A percentile compares a stretch with the other conserved stretches of the same genome.
phyloP scores from a whole-genome alignment of 2,888 invertebrate species.

The Agrenia bidenticulata region DNA sequence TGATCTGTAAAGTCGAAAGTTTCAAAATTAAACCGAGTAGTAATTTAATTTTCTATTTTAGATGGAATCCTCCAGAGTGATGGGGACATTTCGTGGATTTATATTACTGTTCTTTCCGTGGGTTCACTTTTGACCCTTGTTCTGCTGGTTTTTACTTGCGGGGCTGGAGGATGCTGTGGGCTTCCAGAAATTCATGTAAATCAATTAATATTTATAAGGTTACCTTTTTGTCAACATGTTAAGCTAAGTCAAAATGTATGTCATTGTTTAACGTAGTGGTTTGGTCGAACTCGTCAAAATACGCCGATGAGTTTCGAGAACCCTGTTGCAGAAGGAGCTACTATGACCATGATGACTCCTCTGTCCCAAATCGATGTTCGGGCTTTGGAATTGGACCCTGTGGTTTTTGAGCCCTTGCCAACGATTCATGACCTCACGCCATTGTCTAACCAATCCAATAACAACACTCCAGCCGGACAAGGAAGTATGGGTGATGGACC shows the following conservation, averaged over 20 bases:
- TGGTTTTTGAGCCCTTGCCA: conserved; percentile 52
- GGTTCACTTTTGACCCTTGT: conserved; percentile 20
- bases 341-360: conserved; percentile 34
- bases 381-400: conserved; percentile 49
- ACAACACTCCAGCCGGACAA: neutral
- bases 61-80: no score
- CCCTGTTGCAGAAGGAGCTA: conserved; percentile 40
- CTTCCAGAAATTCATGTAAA: conserved; percentile 30
- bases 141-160: conserved; percentile 31
- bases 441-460: conserved; percentile 19
- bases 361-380: conserved; percentile 51
- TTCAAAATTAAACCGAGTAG: no score
- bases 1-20: no score
- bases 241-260: neutral
- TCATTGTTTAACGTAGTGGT: conserved; percentile 33
- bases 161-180: conserved; percentile 43
- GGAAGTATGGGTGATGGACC: neutral
- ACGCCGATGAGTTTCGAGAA: conserved; percentile 45
- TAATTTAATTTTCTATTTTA: no score
- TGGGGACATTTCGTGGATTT: conserved; percentile 3
- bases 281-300: conserved; percentile 30
- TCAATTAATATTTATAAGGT: conserved; percentile 1
- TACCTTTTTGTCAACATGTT: neutral
- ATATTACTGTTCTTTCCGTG: neutral
- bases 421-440: conserved; percentile 48